Evolutionary conservation across 2,888 invertebrate genomes (phyloP).

Genomic region (Caenorhabditis zanzibari): DNA sequence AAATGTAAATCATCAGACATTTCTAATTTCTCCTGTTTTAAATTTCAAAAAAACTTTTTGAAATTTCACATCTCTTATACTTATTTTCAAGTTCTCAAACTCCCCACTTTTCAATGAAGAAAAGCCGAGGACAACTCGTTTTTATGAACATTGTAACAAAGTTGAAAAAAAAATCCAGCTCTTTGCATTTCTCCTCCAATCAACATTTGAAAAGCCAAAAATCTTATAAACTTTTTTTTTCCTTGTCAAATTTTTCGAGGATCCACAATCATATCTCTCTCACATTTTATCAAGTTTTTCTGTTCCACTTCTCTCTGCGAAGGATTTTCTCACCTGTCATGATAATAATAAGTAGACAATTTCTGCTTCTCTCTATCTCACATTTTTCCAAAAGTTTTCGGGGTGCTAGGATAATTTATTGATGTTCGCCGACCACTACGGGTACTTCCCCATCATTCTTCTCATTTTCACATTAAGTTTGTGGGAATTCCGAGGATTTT

Average conservation of each 20-base stretch:
- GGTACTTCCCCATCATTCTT: slow-evolving; percentile 17
- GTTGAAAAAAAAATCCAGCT: slow-evolving; percentile 17
- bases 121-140: slow-evolving; percentile 37
- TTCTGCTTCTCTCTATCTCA: slow-evolving; percentile 6
- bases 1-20: no score
- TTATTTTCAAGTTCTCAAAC: slow-evolving; percentile 29
- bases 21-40: no score
- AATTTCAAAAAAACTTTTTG: no score
- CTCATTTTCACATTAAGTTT: slow-evolving; percentile 31
- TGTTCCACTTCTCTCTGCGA: slow-evolving; percentile 11
- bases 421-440: slow-evolving; percentile 51
- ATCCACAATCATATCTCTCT: slow-evolving; percentile 19
- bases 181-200: slow-evolving; percentile 5
- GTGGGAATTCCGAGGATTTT: not conserved
- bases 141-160: slow-evolving; percentile 50
- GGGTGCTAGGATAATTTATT: slow-evolving; percentile 40
- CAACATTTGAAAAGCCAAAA: slow-evolving; percentile 10
- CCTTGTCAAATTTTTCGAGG: slow-evolving; percentile 26
- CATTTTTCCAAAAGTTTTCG: slow-evolving; percentile 18
- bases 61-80: no score
- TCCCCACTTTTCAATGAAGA: slow-evolving; percentile 22
- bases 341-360: slow-evolving; percentile 14
- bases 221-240: slow-evolving; percentile 47
- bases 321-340: slow-evolving; percentile 22
- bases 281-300: slow-evolving; percentile 24